Evolutionary conservation across 2,113 vertebrate genomes (phyloP), one percentile per base, ranked within the genome.

Genomic region (Glaucomys volans): DNA sequence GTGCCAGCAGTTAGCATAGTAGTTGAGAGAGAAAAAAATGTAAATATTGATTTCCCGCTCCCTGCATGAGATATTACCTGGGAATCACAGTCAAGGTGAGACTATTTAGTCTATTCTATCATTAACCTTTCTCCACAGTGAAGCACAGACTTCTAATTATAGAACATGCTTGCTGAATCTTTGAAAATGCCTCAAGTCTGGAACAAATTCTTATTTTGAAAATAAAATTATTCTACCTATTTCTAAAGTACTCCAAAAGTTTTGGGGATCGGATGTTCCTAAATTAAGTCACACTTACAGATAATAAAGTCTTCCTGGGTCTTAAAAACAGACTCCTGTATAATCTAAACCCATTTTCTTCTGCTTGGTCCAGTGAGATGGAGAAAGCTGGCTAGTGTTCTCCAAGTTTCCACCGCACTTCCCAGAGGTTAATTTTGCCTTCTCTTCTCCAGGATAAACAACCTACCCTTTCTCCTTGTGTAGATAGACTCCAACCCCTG

Each of bases 1-100:
- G 82, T 75, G 50, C 30, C 47, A 62, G 42, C 77, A 96, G n/a
- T 89, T 91, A 92, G 79, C 37, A 89, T 40, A 95, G 69, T 71
- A n/a, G 52, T 95, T 96, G 67, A 83, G 72, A 85, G 81, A 80
- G 35, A 96, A 94, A 95, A 47, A 96, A 87, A 18, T 47, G 37
- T 94, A 64, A 83, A 69, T 95, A 96, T 95, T 96, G 97, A 96
- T 95, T 95, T 96, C 74, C 69, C 57, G 74, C 47, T 32, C 11
- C 47, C n/a, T 54, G 75, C 50, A 26, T 96, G 88, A 97, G 76
- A 87, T 94, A 97, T 94, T 91, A 96, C 72, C 91, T 96, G 69
- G 44, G 91, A 89, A 74, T 64, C 79, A 96, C 35, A 94, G 77
- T 95, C 86, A 94, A 96, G 77, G 77, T 89, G 66, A 40, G 67